phyloP scores from a whole-genome alignment of 2,113 vertebrate genomes.

The Ginglymostoma cirratum region DNA sequence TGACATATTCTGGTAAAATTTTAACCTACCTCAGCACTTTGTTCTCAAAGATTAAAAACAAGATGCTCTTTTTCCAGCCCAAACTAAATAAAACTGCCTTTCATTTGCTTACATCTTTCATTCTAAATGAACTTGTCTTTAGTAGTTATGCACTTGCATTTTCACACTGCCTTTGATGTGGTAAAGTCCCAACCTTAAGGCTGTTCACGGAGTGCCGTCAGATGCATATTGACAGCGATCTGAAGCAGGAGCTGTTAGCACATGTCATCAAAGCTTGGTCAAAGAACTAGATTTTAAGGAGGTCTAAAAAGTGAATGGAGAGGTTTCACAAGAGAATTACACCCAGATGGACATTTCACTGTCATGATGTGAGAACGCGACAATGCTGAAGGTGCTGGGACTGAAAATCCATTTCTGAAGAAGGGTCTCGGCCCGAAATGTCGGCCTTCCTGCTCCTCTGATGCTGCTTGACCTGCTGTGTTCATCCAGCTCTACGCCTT shows the following conservation, averaged over 20 bases:
- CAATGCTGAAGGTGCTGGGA: not conserved
- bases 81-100: not conserved
- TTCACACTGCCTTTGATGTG: not conserved
- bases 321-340: not conserved
- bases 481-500: too few relatives aligned
- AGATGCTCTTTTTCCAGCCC: not conserved
- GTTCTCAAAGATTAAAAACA: constrained; percentile 3
- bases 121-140: not conserved
- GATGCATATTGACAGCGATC: not conserved
- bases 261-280: not conserved
- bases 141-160: not conserved
- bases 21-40: not conserved
- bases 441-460: too few relatives aligned
- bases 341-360: not conserved
- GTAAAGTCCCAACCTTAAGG: not conserved
- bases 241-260: not conserved
- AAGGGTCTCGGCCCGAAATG: too few relatives aligned
- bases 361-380: not conserved
- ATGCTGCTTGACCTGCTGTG: too few relatives aligned
- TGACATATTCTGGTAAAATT: not conserved
- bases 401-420: not conserved
- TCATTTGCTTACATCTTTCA: not conserved
- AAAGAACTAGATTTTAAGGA: not conserved
- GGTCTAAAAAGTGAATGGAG: not conserved
- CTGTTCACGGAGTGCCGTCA: not conserved